Evolutionary conservation across 1,140 invertebrate species (phyloP), one percentile per base, ranked within the genome.

Genomic region (Thaumatotibia leucotreta): DNA sequence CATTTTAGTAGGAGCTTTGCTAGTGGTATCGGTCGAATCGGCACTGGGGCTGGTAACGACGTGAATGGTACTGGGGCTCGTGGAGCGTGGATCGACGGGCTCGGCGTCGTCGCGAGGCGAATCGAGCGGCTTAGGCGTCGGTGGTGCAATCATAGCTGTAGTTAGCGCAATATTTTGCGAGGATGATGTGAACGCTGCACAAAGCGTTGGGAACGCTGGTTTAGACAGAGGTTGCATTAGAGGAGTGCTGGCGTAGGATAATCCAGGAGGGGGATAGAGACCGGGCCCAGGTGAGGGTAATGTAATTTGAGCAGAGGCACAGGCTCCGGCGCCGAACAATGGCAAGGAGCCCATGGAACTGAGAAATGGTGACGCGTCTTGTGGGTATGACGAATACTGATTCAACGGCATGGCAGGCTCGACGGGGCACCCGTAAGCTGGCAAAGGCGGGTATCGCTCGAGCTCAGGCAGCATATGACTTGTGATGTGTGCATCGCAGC

Each of bases 81-180:
- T 91, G 39, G 39, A 45, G 5, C 88, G 64, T 83, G 86, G 22
- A 2, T 86, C 77, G 22, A 83, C 84, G 4, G 87, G 80, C 33
- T 91, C 85, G 63, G 86, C 82, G 63, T 91, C 89, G 67, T 91
- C 85, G 27, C 74, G 80, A 5, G 91, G 87, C 27, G 90, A 91
- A 65, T 91, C 89, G 8, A 83, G 67, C 2, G 86, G 83, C 68
- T 91, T 90, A 10, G 92, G 88, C 22, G 89, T 85, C 20, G 88
- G 82, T 52, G 92, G 87, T 63, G 92, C 93, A 17, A 96, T 95
- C 93, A 96, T 96, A 0, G 95, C 94, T 4, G 95, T 94, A 2
- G 95, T 96, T 1, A 96, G 80, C 0, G 94, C 95, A 92, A 96
- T 95, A 75, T 96, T 96, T 79, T 95, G 94, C 45, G 95, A 93